phyloP scores from a whole-genome alignment of 2,113 vertebrate species.

The Sturnira hondurensis region DNA sequence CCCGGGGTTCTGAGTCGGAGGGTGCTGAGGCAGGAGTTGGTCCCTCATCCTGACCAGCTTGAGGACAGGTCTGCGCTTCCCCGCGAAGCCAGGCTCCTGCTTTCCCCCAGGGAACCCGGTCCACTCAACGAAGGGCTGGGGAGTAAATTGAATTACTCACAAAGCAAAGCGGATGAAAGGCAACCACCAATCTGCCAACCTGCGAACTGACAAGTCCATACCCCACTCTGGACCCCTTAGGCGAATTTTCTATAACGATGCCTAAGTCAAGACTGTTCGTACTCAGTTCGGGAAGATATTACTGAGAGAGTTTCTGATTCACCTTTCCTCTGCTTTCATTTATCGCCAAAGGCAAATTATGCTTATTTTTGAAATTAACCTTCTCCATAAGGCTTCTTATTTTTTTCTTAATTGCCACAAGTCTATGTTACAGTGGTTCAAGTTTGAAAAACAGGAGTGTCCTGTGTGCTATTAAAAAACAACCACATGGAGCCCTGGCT shows the following conservation, averaged over 20 bases:
- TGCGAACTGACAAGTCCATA: background rate
- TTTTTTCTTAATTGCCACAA: conserved; percentile 29
- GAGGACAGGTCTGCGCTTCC: background rate
- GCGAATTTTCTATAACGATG: conserved; percentile 21
- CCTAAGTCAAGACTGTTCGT: background rate
- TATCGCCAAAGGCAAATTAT: conserved; percentile 35
- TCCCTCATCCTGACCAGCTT: background rate
- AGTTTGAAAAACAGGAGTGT: conserved; percentile 45
- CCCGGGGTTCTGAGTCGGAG: background rate
- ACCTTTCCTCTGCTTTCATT: conserved; percentile 30
- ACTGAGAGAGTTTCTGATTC: background rate
- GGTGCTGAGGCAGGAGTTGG: background rate
- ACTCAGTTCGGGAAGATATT: background rate
- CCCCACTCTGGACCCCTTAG: background rate
- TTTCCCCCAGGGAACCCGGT: background rate
- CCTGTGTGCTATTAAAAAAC: conserved; percentile 24
- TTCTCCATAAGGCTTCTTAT: conserved; percentile 35
- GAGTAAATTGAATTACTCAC: conserved; percentile 42
- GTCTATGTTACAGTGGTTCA: conserved; percentile 39
- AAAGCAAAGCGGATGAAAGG: conserved; percentile 47
- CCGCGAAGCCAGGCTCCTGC: background rate
- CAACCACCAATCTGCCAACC: background rate
- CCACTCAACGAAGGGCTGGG: background rate
- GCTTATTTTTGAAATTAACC: conserved; percentile 46
- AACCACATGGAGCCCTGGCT: background rate